phyloP scores from a whole-genome alignment of 2,888 invertebrate species.

The Monoplex corrugatus region DNA sequence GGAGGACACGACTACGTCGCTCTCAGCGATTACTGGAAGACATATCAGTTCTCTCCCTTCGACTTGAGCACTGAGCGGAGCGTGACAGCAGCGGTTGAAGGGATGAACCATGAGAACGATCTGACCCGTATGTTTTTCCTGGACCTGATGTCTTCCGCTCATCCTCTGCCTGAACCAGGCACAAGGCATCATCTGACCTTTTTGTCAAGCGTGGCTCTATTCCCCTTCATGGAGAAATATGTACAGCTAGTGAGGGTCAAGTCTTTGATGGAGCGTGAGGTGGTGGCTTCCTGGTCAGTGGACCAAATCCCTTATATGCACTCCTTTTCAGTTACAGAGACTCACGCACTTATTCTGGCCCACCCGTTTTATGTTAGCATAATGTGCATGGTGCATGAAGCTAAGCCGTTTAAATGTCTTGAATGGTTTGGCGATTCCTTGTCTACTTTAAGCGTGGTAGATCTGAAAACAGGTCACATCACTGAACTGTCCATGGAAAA shows the following conservation, averaged over 20 bases:
- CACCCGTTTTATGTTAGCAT: conserved; percentile 75
- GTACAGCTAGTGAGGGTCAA: conserved; percentile 72
- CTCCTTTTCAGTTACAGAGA: conserved; percentile 74
- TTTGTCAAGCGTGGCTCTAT: conserved; percentile 69
- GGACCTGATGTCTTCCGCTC: conserved; percentile 76
- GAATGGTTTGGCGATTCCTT: conserved; percentile 70
- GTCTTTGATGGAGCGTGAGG: conserved; percentile 65
- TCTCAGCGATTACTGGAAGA: conserved; percentile 77
- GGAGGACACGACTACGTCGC: conserved; percentile 66
- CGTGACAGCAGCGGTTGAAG: conserved; percentile 41
- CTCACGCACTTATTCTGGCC: conserved; percentile 74
- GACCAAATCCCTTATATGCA: conserved; percentile 78
- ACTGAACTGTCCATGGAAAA: conserved; percentile 63
- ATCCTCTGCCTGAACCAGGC: conserved; percentile 75
- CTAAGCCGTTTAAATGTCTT: conserved; percentile 69
- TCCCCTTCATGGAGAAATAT: conserved; percentile 65
- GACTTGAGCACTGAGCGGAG: conserved; percentile 62
- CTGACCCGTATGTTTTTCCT: conserved; percentile 58
- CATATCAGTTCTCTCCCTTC: conserved; percentile 67
- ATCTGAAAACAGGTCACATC: conserved; percentile 66
- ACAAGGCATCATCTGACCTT: conserved; percentile 71
- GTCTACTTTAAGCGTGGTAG: conserved; percentile 70
- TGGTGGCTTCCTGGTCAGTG: conserved; percentile 70
- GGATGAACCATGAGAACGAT: neutral
- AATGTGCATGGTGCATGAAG: conserved; percentile 68